Evolutionary conservation across 2,797 vertebrate genomes (phyloP).

Genomic region (Heterohyrax brucei): DNA sequence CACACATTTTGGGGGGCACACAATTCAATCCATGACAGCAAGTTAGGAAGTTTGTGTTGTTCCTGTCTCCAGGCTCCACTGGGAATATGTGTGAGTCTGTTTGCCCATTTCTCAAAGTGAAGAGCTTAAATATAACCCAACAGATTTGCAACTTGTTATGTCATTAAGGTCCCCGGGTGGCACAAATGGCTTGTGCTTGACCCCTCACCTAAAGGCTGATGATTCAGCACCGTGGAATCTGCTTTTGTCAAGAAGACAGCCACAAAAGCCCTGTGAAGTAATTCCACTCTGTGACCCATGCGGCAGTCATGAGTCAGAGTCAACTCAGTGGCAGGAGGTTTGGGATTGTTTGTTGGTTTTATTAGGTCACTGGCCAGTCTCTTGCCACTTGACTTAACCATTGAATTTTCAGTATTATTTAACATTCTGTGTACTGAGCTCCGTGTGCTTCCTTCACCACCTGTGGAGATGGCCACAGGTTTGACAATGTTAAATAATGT

Average conservation of each 20-base stretch:
- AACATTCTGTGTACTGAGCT: not conserved
- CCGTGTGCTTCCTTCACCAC: not conserved
- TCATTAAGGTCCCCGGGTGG: not conserved
- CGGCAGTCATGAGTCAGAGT: too few relatives aligned
- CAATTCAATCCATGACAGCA: not conserved
- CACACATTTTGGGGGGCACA: too few relatives aligned
- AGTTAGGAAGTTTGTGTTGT: constrained; percentile 36
- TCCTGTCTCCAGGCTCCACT: not conserved
- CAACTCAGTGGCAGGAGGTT: not conserved
- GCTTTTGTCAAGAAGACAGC: not conserved
- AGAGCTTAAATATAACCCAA: constrained; percentile 6
- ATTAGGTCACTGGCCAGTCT: not conserved
- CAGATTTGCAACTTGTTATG: not conserved
- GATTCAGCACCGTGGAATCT: not conserved
- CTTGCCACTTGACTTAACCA: constrained; percentile 9
- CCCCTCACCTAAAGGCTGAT: not conserved
- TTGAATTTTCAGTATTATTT: constrained; percentile 17
- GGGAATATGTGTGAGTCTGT: not conserved
- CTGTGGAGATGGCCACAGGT: not conserved
- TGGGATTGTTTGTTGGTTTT: not conserved
- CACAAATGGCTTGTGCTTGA: not conserved
- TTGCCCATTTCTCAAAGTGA: not conserved
- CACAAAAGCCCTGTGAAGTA: not conserved
- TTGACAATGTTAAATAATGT: not conserved
- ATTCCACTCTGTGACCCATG: too few relatives aligned